A percentile compares a stretch with the other conserved stretches of the same genome.
Evolutionary conservation across 2,113 vertebrate species (phyloP).

Genomic region (Etheostoma spectabile): DNA sequence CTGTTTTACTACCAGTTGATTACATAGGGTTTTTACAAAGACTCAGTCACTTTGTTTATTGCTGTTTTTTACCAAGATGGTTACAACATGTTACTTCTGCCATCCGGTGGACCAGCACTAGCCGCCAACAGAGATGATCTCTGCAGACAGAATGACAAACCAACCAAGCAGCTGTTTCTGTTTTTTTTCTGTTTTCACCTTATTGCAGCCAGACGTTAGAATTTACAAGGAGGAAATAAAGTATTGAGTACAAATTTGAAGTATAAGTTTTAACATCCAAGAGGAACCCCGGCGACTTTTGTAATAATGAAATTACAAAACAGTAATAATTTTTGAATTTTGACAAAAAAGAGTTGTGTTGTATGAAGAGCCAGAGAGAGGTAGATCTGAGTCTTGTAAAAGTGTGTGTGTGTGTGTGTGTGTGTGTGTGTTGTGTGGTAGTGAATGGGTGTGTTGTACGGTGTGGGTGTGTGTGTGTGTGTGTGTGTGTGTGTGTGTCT

Average conservation of each 20-base stretch:
- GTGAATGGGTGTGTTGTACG: too few relatives aligned
- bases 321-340: neutral
- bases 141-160: neutral
- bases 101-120: neutral
- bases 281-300: neutral
- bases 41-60: neutral
- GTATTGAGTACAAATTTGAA: neutral
- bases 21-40: neutral
- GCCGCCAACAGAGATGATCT: constrained; percentile 22
- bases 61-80: constrained; percentile 48
- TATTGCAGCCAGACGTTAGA: neutral
- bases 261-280: neutral
- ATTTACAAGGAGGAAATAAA: too few relatives aligned
- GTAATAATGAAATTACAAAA: neutral
- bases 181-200: neutral
- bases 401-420: neutral
- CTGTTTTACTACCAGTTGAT: neutral
- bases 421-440: too few relatives aligned
- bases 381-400: neutral
- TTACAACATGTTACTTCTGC: constrained; percentile 31
- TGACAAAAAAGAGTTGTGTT: neutral
- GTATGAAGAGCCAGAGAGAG: neutral
- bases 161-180: neutral
- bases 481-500: neutral
- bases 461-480: too few relatives aligned